phyloP scores from a whole-genome alignment of 1,140 invertebrate species.

The Diabrotica virgifera region DNA sequence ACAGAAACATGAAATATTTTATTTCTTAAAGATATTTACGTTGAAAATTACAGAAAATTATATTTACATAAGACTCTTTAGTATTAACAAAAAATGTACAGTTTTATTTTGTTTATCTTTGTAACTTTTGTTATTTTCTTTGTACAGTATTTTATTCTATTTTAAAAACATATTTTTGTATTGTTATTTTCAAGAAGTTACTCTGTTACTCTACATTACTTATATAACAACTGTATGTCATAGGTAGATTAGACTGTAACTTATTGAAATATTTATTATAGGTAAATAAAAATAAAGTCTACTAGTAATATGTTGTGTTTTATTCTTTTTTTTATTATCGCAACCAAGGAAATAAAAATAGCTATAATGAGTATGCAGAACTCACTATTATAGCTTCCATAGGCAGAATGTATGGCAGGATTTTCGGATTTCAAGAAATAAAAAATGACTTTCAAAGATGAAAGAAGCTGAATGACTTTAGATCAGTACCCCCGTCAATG shows the following conservation, averaged over 20 bases:
- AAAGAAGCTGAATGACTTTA: too few relatives aligned
- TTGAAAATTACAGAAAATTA: background rate
- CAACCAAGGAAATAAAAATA: too few relatives aligned
- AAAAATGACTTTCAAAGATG: too few relatives aligned
- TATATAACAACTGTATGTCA: conserved; percentile 19
- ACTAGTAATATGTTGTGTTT: background rate
- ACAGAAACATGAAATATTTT: too few relatives aligned
- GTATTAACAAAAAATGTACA: conserved; percentile 14
- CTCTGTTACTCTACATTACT: conserved; percentile 20
- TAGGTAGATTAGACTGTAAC: conserved; percentile 9
- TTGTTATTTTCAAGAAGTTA: conserved; percentile 30
- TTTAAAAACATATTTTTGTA: conserved; percentile 27
- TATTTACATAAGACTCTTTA: conserved; percentile 16
- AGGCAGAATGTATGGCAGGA: too few relatives aligned
- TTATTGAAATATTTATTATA: conserved; percentile 31
- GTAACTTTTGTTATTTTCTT: conserved; percentile 24
- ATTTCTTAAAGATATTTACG: too few relatives aligned
- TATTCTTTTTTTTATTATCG: background rate
- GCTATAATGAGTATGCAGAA: too few relatives aligned
- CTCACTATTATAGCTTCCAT: too few relatives aligned
- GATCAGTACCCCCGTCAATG: too few relatives aligned
- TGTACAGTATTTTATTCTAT: conserved; percentile 32
- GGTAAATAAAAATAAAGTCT: conserved; percentile 17
- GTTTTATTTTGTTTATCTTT: conserved; percentile 27
- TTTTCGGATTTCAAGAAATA: too few relatives aligned